These are phyloP conservation scores for Micrasema minimum DNA, from an alignment of 1,140 invertebrate genomes.

Conservation along the genomic window DNA sequence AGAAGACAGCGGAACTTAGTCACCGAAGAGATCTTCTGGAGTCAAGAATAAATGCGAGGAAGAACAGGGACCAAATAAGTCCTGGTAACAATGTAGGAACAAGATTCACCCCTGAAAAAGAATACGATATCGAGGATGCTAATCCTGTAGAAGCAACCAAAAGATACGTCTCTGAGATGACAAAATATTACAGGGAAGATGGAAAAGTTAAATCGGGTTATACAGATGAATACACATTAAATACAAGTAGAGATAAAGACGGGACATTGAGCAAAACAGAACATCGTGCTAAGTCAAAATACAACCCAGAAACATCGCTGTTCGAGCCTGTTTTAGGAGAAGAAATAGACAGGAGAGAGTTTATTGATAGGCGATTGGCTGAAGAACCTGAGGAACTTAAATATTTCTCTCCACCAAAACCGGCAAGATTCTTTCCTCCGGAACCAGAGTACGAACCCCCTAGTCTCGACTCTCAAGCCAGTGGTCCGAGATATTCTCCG, in stretches of 20 bases:
- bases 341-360: slow-evolving; percentile 69
- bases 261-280: slow-evolving; percentile 44
- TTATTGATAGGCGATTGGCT: slow-evolving; percentile 61
- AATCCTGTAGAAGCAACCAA: slow-evolving; percentile 65
- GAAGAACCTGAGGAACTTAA: slow-evolving; percentile 51
- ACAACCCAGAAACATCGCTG: slow-evolving; percentile 44
- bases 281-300: slow-evolving; percentile 40
- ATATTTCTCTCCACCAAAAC: slow-evolving; percentile 46
- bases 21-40: slow-evolving; percentile 79
- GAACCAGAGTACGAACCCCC: slow-evolving; percentile 73
- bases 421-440: slow-evolving; percentile 61
- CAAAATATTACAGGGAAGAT: slow-evolving; percentile 63
- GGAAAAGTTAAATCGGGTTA: slow-evolving; percentile 55
- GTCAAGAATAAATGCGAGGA: slow-evolving; percentile 73
- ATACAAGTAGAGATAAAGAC: slow-evolving; percentile 54
- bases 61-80: slow-evolving; percentile 62
- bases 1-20: slow-evolving; percentile 70
- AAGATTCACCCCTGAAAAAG: slow-evolving; percentile 63
- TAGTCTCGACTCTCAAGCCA: slow-evolving; percentile 71
- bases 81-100: slow-evolving; percentile 59
- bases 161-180: slow-evolving; percentile 67
- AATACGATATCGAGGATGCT: slow-evolving; percentile 63
- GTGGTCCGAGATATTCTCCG: slow-evolving; percentile 69
- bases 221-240: slow-evolving; percentile 63
- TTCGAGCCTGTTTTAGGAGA: slow-evolving; percentile 62